A percentile compares a stretch with the other conserved stretches of the same genome.
These are phyloP conservation scores for Eleutherodactylus coqui DNA, from an alignment of 2,797 vertebrate genomes.

Conservation along the genomic window DNA sequence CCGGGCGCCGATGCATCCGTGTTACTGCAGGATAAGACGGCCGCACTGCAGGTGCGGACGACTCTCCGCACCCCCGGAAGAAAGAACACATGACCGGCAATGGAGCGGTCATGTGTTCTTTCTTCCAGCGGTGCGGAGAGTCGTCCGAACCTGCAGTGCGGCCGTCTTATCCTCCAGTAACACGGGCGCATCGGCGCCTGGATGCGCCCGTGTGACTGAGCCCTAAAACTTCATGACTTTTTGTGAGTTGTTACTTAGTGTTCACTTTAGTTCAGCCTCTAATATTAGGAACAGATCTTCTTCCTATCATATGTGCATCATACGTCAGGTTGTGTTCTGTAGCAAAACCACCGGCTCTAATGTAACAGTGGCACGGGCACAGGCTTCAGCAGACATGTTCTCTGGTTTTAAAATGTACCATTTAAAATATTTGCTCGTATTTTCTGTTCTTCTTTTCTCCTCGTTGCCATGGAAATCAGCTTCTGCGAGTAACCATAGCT, in stretches of 20 bases:
- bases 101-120: too few species aligned
- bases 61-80: too few species aligned
- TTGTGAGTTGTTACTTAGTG: background rate
- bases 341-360: background rate
- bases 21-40: too few species aligned
- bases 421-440: conserved; percentile 7
- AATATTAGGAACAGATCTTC: background rate
- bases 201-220: too few species aligned
- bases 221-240: too few species aligned
- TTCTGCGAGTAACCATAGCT: conserved; percentile 3
- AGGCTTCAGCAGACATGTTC: background rate
- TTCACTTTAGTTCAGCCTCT: background rate
- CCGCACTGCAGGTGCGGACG: too few species aligned
- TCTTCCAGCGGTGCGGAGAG: too few species aligned
- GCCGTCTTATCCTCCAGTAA: too few species aligned
- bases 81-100: too few species aligned
- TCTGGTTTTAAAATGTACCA: background rate
- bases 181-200: too few species aligned
- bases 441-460: background rate
- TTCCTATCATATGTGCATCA: background rate
- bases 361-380: background rate
- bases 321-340: background rate
- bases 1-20: too few species aligned
- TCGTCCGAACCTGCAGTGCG: too few species aligned
- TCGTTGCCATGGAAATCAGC: conserved; percentile 18